Percentiles rank a stretch among this genome's conserved stretches.
phyloP scores from a whole-genome alignment of 2,797 vertebrate genomes.

The Sebastes baramenuke region DNA sequence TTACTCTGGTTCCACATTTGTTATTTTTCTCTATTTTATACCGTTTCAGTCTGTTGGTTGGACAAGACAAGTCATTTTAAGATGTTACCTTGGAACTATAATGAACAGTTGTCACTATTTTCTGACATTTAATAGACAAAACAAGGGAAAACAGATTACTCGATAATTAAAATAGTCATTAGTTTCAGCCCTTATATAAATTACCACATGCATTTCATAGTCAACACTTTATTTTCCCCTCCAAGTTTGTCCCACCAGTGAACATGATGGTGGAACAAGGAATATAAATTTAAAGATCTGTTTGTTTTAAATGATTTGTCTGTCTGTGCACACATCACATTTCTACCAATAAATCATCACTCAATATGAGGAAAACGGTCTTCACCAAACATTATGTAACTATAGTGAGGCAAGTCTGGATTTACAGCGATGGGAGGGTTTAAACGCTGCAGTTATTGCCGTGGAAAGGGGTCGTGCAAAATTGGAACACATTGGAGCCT shows the following conservation, averaged over 20 bases:
- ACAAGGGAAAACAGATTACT: not conserved
- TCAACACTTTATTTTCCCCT: not conserved
- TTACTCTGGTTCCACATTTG: not conserved
- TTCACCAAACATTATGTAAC: slow-evolving; percentile 34
- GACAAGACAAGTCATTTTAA: not conserved
- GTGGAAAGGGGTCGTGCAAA: slow-evolving; percentile 64
- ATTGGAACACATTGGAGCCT: slow-evolving; percentile 60
- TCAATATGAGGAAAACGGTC: not conserved
- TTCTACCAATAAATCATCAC: not conserved
- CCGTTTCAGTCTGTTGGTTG: not conserved
- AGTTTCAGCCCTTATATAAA: not conserved
- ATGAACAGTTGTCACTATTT: not conserved
- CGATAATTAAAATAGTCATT: not conserved
- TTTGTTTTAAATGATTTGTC: not conserved
- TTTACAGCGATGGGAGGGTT: slow-evolving; percentile 17
- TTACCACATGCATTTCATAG: not conserved
- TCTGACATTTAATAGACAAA: not conserved
- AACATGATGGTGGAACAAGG: not conserved
- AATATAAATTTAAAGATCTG: not conserved
- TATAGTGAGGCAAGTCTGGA: not conserved
- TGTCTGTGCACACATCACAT: not conserved
- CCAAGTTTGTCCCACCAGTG: not conserved
- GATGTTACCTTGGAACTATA: too few species aligned
- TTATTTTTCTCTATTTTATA: not conserved
- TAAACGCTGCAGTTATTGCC: slow-evolving; percentile 30